Base-by-base conservation (phyloP, 2,888 invertebrate species). In the Folsomia candida region DNA sequence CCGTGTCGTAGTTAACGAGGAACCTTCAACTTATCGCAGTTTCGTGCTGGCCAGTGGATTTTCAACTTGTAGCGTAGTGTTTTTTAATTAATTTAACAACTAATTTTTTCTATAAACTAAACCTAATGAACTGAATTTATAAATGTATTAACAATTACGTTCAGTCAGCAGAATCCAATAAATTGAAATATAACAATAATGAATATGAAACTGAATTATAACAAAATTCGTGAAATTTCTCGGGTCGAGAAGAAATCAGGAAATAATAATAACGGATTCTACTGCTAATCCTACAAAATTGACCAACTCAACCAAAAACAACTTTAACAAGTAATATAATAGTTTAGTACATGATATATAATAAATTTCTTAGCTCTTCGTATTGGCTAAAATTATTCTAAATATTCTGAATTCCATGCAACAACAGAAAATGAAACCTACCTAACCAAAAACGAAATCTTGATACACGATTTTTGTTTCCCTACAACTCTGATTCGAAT, bases 151-250 rank as follows among this genome's bases (percentile, higher is more conserved):
- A 37, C 37, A 62, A 29, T 51, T 37, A 64, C 14, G 64, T 64
- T 64, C 64, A 64, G 64, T 64, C 64, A 64, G 64, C 64, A 64
- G 64, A 64, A 64, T 64, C 64, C 64, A 51, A 64, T 47, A 37
- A 37, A 4, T 37, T 37, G 4, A 37, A 37, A 37, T 4, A 37
- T 14, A 37, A n/a, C n/a, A n/a, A n/a, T n/a, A n/a, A n/a, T n/a
- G n/a, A n/a, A n/a, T n/a, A n/a, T n/a, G n/a, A n/a, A n/a, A n/a
- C n/a, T n/a, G n/a, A 37, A 37, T 37, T 37, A 37, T 9, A 4
- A 37, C 37, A 37, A 37, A n/a, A n/a, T n/a, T n/a, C n/a, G n/a
- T n/a, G n/a, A n/a, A n/a, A n/a, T n/a, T n/a, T n/a, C n/a, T n/a
- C n/a, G n/a, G n/a, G n/a, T n/a, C n/a, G n/a, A n/a, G n/a, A n/a